phyloP scores from a whole-genome alignment of 2,113 vertebrate species.

The Takifugu bimaculatus region DNA sequence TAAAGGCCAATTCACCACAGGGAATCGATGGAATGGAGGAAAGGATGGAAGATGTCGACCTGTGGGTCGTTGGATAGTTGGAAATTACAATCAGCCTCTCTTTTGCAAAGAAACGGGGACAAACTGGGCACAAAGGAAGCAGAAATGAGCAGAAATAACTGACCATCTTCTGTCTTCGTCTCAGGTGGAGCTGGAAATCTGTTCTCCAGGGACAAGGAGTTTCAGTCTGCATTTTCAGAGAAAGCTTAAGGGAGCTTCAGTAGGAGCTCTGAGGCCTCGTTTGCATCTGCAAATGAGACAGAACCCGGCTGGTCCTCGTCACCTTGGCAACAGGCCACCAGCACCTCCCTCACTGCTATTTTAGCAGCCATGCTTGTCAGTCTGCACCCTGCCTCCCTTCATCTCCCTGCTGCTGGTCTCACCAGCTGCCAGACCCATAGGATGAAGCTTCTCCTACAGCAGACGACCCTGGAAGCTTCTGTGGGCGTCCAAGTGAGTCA shows the following conservation, averaged over 20 bases:
- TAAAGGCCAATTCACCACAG: slow-evolving; percentile 67
- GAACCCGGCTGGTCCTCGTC: slow-evolving; percentile 69
- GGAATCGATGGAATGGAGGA: slow-evolving; percentile 60
- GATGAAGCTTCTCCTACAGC: slow-evolving; percentile 50
- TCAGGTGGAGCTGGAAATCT: slow-evolving; percentile 58
- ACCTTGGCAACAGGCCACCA: slow-evolving; percentile 77
- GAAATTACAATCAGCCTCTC: slow-evolving; percentile 54
- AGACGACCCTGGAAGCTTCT: slow-evolving; percentile 49
- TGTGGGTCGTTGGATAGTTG: slow-evolving; percentile 61
- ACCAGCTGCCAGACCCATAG: slow-evolving; percentile 51
- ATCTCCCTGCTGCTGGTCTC: slow-evolving; percentile 40
- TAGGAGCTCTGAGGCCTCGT: slow-evolving; percentile 65
- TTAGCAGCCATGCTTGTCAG: slow-evolving; percentile 65
- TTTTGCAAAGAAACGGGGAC: slow-evolving; percentile 45
- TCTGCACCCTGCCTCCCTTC: slow-evolving; percentile 59
- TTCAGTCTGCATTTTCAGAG: slow-evolving; percentile 56
- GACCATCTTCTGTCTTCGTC: slow-evolving; percentile 28
- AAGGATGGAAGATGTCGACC: slow-evolving; percentile 57
- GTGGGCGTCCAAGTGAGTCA: slow-evolving; percentile 53
- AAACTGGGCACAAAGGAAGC: slow-evolving; percentile 53
- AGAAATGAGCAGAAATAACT: slow-evolving; percentile 66
- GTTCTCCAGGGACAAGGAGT: slow-evolving; percentile 44
- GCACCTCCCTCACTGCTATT: slow-evolving; percentile 61
- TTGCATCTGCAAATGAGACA: slow-evolving; percentile 77
- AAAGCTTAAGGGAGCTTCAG: slow-evolving; percentile 47